Conservation (phyloP, 2,113 vertebrate genomes). For the Puffinus mauretanicus region DNA sequence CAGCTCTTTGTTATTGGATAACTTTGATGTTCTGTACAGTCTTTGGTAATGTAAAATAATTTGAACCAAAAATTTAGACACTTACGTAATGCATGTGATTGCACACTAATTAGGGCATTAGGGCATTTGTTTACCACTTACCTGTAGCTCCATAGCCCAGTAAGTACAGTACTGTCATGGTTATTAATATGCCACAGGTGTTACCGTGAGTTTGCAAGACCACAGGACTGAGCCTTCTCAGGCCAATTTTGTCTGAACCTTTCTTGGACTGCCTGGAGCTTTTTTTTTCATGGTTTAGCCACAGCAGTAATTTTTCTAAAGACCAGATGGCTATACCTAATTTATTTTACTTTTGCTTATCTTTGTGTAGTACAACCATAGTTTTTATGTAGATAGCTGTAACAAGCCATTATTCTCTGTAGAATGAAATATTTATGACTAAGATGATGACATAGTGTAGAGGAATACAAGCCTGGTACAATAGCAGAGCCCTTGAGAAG, state of each 20-base stretch:
- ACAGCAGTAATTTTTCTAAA: neutral
- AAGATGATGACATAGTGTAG: fast-evolving
- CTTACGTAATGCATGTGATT: neutral
- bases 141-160: neutral
- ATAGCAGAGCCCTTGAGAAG: neutral
- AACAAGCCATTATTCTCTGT: neutral
- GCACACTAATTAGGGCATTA: neutral
- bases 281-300: neutral
- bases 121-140: neutral
- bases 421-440: neutral
- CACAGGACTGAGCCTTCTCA: neutral
- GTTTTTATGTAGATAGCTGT: neutral
- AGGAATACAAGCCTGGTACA: neutral
- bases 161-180: neutral
- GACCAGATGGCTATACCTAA: neutral
- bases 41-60: neutral
- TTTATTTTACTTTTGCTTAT: neutral
- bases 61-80: neutral
- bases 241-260: neutral
- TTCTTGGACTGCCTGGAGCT: neutral
- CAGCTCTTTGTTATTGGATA: neutral
- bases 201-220: neutral
- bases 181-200: neutral
- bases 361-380: neutral
- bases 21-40: neutral